Evolutionary conservation across 2,797 vertebrate species (phyloP).

Genomic region (Syndactyla subalaris): DNA sequence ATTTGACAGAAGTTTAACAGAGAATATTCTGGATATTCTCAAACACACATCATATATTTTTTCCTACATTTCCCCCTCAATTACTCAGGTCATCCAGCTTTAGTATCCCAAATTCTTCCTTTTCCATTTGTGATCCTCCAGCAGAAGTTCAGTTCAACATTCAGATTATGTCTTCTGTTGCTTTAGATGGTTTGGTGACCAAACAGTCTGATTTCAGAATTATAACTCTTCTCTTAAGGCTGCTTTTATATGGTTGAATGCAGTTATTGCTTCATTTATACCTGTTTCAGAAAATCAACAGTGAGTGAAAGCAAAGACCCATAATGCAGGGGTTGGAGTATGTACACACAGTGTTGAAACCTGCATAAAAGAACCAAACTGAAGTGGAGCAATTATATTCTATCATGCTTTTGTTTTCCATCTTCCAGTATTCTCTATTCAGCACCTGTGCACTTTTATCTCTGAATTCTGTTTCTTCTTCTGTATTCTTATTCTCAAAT

Average conservation of each 20-base stretch:
- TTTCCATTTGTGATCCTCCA: not conserved
- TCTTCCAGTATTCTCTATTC: not conserved
- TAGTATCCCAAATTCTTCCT: not conserved
- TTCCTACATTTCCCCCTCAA: not conserved
- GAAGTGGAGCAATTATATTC: not conserved
- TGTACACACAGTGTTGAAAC: not conserved
- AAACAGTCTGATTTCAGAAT: not conserved
- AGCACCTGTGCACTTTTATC: not conserved
- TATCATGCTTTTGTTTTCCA: not conserved
- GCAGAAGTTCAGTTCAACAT: not conserved
- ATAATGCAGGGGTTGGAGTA: not conserved
- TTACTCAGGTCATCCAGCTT: not conserved
- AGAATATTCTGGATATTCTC: slow-evolving; percentile 32
- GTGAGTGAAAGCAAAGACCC: not conserved
- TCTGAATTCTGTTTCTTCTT: not conserved
- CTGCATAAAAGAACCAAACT: not conserved
- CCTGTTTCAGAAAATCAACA: not conserved
- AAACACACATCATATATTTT: slow-evolving; percentile 47
- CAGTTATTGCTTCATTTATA: not conserved
- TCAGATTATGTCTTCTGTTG: not conserved
- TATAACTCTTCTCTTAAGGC: not conserved
- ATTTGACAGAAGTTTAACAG: not conserved
- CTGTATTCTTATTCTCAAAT: not conserved
- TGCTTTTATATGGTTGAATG: not conserved
- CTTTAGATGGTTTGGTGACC: not conserved